A percentile compares a stretch with the other conserved stretches of the same genome.
Conservation (phyloP, 2,797 vertebrate species). For the Sternotherus odoratus region DNA sequence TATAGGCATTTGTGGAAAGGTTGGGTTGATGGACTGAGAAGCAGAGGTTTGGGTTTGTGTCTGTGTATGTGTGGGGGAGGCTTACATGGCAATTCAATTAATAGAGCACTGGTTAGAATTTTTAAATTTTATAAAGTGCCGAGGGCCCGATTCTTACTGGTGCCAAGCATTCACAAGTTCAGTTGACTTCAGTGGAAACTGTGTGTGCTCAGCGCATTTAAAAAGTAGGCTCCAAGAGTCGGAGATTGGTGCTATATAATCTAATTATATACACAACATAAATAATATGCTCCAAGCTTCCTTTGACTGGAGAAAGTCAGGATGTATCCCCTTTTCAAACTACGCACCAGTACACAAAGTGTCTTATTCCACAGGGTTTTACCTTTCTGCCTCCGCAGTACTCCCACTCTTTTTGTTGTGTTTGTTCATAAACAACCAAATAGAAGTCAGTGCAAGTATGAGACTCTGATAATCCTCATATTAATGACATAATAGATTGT, state of each 20-base stretch:
- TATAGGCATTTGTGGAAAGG: neutral
- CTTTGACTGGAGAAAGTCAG: neutral
- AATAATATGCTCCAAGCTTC: neutral
- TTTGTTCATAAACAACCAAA: neutral
- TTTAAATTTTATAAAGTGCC: neutral
- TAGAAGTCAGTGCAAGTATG: neutral
- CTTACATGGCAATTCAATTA: neutral
- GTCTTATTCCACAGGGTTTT: neutral
- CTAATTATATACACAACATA: neutral
- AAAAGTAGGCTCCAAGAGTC: neutral
- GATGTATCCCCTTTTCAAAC: neutral
- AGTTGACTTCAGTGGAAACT: neutral
- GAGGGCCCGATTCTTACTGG: neutral
- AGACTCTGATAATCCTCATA: neutral
- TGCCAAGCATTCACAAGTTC: neutral
- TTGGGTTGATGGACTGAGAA: neutral
- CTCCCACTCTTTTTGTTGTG: neutral
- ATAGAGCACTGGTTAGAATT: neutral
- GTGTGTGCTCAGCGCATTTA: neutral
- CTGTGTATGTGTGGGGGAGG: neutral
- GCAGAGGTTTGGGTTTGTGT: neutral
- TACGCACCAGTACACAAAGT: neutral
- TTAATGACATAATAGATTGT: neutral
- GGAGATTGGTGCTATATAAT: neutral
- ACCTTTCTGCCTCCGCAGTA: neutral